Conservation (phyloP, 2,797 vertebrate species). For the Muscicapa comitata region DNA sequence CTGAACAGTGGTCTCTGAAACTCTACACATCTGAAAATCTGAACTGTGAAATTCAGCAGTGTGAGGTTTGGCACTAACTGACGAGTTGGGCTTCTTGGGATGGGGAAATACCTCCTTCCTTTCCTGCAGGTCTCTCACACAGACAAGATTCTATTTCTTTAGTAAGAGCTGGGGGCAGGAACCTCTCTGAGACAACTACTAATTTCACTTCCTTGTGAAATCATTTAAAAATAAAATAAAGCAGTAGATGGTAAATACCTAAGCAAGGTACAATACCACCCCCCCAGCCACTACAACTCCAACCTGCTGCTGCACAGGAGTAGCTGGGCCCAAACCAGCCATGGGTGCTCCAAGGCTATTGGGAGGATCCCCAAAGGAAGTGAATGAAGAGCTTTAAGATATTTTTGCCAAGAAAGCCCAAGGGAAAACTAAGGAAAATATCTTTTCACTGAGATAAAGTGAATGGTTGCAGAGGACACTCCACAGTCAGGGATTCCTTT, state of each 20-base stretch:
- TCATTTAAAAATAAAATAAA: background rate
- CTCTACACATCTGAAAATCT: background rate
- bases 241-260: background rate
- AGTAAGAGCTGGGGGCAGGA: background rate
- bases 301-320: background rate
- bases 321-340: background rate
- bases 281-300: background rate
- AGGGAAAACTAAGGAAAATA: background rate
- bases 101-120: background rate
- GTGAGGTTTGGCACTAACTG: background rate
- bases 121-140: background rate
- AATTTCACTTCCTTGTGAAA: background rate
- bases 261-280: background rate
- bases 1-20: background rate
- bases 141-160: background rate
- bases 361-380: background rate
- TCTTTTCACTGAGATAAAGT: background rate
- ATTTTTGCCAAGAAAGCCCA: background rate
- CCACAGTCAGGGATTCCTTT: background rate
- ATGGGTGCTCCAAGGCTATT: background rate
- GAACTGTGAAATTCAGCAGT: background rate
- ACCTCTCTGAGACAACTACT: fast-evolving
- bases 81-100: background rate
- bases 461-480: background rate
- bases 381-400: fast-evolving